Percentiles rank a stretch among this genome's conserved stretches.
These are phyloP conservation scores for Enteromius trimaculatus DNA, from an alignment of 2,797 vertebrate genomes.

Conservation along the genomic window DNA sequence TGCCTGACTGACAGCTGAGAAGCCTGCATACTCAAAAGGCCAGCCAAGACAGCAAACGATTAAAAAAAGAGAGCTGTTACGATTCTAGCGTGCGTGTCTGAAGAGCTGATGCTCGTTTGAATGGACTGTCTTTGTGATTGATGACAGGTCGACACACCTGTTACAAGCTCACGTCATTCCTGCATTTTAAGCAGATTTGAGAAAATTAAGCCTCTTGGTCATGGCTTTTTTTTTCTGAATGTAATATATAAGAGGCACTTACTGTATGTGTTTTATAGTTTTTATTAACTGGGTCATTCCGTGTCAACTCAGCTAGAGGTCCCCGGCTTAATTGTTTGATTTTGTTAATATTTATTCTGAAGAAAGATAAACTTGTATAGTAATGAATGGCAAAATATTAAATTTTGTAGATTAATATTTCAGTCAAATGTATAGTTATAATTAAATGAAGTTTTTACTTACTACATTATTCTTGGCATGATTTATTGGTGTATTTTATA, in stretches of 20 bases:
- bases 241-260: background rate
- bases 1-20: constrained; percentile 51
- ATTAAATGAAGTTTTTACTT: background rate
- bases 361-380: no score
- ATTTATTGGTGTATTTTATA: background rate
- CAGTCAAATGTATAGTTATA: background rate
- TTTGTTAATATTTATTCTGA: no score
- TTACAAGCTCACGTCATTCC: background rate
- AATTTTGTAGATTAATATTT: no score
- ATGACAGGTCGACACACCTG: constrained; percentile 28
- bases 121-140: constrained; percentile 19
- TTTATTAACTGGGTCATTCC: background rate
- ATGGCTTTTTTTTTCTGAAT: background rate
- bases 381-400: no score
- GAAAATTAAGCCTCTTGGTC: background rate
- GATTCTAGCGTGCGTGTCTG: constrained; percentile 5
- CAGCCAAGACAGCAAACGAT: background rate
- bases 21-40: constrained; percentile 21
- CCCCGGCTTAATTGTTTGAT: no score
- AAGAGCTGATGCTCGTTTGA: constrained; percentile 14
- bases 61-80: constrained; percentile 10
- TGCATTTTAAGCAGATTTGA: constrained; percentile 10
- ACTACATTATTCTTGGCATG: background rate
- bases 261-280: background rate
- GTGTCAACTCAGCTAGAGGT: no score